phyloP scores from a whole-genome alignment of 2,113 vertebrate species.

The Gadus chalcogrammus region DNA sequence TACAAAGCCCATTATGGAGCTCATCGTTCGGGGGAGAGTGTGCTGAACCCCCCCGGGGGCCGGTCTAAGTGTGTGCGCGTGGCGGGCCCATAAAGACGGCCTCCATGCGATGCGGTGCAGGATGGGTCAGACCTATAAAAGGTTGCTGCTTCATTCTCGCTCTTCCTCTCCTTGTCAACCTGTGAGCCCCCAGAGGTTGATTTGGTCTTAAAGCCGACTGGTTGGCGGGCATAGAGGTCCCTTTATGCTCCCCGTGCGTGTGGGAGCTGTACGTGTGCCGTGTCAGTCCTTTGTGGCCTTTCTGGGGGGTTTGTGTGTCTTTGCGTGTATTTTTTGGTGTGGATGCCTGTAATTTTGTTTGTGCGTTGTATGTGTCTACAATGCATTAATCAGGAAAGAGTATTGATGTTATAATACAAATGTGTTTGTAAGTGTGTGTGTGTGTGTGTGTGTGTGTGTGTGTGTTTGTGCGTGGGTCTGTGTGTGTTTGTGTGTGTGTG shows the following conservation, averaged over 20 bases:
- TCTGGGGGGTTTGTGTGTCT: neutral
- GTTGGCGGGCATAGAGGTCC: conserved; percentile 26
- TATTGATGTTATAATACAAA: too few species aligned
- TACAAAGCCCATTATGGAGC: neutral
- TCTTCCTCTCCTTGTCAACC: conserved; percentile 29
- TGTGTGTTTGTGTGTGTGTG: neutral
- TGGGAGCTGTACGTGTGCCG: neutral
- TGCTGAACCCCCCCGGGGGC: neutral
- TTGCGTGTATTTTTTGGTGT: conserved; percentile 7
- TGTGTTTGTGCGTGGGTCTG: neutral
- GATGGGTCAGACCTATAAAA: conserved; percentile 36
- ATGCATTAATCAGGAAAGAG: too few species aligned
- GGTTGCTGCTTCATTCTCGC: conserved; percentile 23
- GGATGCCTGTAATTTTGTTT: neutral
- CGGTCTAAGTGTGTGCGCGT: neutral
- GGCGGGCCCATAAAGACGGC: conserved; percentile 20
- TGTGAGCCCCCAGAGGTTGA: conserved; percentile 17
- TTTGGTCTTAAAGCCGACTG: conserved; percentile 26
- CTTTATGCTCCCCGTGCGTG: conserved; percentile 14
- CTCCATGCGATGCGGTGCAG: conserved; percentile 12
- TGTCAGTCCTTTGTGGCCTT: too few species aligned
- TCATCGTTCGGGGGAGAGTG: neutral
- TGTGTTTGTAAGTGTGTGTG: neutral
- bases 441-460: neutral
- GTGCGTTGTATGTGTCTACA: neutral